Conservation (phyloP, 2,888 invertebrate genomes). For the Ypsolopha scabrella region DNA sequence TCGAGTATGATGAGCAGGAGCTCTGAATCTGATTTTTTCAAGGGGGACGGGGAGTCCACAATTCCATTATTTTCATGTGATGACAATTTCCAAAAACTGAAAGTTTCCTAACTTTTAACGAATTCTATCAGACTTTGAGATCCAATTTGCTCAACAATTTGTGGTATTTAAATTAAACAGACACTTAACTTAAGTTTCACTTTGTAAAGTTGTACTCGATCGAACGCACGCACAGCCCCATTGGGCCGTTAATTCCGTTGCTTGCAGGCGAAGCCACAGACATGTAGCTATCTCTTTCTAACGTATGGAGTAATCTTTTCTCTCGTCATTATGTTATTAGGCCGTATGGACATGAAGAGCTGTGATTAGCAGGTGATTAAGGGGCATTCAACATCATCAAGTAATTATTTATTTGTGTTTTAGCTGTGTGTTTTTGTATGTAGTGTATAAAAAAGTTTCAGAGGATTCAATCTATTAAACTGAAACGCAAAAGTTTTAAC, state of each 20-base stretch:
- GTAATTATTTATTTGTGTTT: conserved; percentile 68
- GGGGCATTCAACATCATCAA: conserved; percentile 64
- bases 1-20: too few species aligned
- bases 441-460: conserved; percentile 23
- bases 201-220: conserved; percentile 4
- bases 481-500: too few species aligned
- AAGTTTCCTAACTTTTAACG: too few species aligned
- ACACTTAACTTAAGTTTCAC: conserved; percentile 1
- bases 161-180: background rate
- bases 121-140: background rate
- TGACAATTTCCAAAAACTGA: too few species aligned
- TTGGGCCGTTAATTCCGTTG: conserved; percentile 8
- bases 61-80: too few species aligned
- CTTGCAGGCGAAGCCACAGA: conserved; percentile 4
- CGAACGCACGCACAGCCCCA: conserved; percentile 3
- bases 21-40: too few species aligned
- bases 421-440: conserved; percentile 55
- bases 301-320: conserved; percentile 24
- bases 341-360: conserved; percentile 41
- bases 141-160: background rate
- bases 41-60: too few species aligned
- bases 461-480: conserved; percentile 13
- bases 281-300: conserved; percentile 14
- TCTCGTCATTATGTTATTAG: conserved; percentile 60
- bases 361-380: conserved; percentile 66